A percentile compares a stretch with the other conserved stretches of the same genome.
Conservation (phyloP, 2,797 vertebrate genomes). For the Etheostoma perlongum region DNA sequence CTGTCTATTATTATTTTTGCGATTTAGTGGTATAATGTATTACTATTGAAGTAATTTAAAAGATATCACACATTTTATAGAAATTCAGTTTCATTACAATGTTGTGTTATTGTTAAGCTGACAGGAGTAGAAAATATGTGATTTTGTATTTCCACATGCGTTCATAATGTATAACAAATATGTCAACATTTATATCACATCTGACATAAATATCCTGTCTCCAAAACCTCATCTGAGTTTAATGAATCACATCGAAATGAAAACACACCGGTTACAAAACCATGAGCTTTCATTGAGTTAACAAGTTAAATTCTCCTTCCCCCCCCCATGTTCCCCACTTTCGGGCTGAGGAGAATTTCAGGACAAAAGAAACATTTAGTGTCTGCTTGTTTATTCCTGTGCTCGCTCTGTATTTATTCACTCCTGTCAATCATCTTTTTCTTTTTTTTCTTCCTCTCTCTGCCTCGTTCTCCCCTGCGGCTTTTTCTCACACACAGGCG, state of each 20-base stretch:
- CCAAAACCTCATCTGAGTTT: slow-evolving; percentile 51
- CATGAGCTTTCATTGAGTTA: slow-evolving; percentile 54
- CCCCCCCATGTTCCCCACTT: slow-evolving; percentile 23
- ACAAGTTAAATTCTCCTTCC: slow-evolving; percentile 51
- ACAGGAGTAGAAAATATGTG: slow-evolving; percentile 17
- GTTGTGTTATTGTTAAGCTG: background rate
- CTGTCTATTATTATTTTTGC: background rate
- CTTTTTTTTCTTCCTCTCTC: slow-evolving; percentile 42
- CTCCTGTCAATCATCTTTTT: slow-evolving; percentile 85
- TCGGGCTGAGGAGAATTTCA: slow-evolving; percentile 60
- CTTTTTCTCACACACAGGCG: slow-evolving; percentile 86
- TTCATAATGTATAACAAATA: slow-evolving; percentile 26
- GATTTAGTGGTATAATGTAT: background rate
- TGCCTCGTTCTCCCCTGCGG: slow-evolving; percentile 86
- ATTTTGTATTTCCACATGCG: slow-evolving; percentile 16
- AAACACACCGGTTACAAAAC: slow-evolving; percentile 46
- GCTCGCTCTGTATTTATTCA: slow-evolving; percentile 84
- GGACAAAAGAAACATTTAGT: slow-evolving; percentile 84
- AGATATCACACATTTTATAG: background rate
- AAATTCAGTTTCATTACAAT: background rate
- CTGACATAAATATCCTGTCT: slow-evolving; percentile 41
- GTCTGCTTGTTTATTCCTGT: slow-evolving; percentile 86
- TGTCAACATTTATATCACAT: slow-evolving; percentile 32
- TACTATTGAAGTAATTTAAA: background rate
- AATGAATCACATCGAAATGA: slow-evolving; percentile 57